Evolutionary conservation across 2,113 vertebrate genomes (phyloP), one percentile per base, ranked within the genome.

Genomic region (Poeciliopsis turrubarensis): DNA sequence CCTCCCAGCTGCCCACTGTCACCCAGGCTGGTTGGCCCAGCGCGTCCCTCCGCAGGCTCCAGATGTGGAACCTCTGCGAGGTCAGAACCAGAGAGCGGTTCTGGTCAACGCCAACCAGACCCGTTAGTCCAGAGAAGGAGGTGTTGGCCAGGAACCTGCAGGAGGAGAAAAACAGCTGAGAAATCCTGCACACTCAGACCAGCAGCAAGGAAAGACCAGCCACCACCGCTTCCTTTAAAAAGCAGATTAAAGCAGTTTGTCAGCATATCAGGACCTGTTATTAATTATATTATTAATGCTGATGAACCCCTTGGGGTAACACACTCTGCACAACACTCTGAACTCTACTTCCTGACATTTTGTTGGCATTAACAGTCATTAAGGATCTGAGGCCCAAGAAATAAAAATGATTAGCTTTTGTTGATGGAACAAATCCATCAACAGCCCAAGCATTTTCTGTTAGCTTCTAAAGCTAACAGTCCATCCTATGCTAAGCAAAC

Each of bases 21-120:
- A 97, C 96, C 97, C 97, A 98, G 54, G 95, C 92, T 0, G 97
- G 97, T 39, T 94, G 91, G 0, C 97, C 97, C 47, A 86, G 74
- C 0, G 92, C 92, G 22, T 97, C 95, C 1, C 89, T 88, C 1
- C 89, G 92, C 25, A 98, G 91, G 73, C 96, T 96, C 97, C 97
- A 98, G 61, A 98, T 81, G 0, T 93, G 94, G 86, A 95, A 96
- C 10, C 72, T 92, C 67, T 94, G 95, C 8, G 94, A 91, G 0
- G 88, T 89, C 30, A 92, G 86, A 30, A 98, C 86, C 41, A 91
- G 68, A 0, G 93, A 95, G 0, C 74, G 68, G 8, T 94, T 83
- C 17, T 86, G 91, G 63, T 94, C 89, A 0, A 85, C 92, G 12
- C 65, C 74, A 61, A 98, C 29, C 0, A 84, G 87, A 25, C 97